phyloP scores from a whole-genome alignment of 2,797 vertebrate species.

The Pseudomugil tenellus region DNA sequence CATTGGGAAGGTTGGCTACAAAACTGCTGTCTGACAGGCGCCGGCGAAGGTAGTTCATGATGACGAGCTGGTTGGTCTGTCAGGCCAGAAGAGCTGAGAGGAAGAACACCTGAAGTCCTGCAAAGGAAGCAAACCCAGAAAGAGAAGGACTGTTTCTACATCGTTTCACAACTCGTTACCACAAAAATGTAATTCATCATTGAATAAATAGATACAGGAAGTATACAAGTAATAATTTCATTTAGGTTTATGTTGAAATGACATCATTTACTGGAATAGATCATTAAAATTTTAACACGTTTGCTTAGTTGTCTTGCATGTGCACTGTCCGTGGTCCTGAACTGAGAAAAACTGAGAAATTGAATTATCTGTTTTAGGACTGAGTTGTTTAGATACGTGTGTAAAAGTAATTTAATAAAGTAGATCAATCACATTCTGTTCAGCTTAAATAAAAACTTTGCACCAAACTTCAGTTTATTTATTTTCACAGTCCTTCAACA shows the following conservation, averaged over 20 bases:
- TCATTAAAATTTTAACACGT: too few species aligned
- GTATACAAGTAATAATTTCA: not conserved
- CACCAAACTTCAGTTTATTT: too few species aligned
- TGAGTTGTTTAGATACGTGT: not conserved
- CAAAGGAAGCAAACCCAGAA: slow-evolving; percentile 2
- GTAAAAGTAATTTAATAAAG: not conserved
- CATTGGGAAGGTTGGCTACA: slow-evolving; percentile 94
- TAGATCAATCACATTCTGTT: too few species aligned
- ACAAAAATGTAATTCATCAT: too few species aligned
- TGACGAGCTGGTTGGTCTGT: slow-evolving; percentile 56
- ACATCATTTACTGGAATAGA: too few species aligned
- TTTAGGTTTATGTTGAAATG: too few species aligned
- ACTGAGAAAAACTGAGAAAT: not conserved
- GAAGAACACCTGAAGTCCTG: slow-evolving; percentile 43
- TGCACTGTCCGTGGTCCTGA: not conserved
- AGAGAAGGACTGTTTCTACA: not conserved
- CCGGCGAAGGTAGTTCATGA: slow-evolving; percentile 96
- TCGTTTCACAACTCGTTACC: not conserved
- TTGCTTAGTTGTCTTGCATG: too few species aligned
- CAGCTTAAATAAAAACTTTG: too few species aligned
- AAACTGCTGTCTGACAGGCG: slow-evolving; percentile 97
- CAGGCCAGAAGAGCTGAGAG: slow-evolving; percentile 52
- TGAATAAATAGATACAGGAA: not conserved
- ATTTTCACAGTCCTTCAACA: too few species aligned
- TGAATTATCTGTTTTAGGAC: not conserved